phyloP scores from a whole-genome alignment of 2,113 vertebrate genomes.

The Chaenogobius annularis region DNA sequence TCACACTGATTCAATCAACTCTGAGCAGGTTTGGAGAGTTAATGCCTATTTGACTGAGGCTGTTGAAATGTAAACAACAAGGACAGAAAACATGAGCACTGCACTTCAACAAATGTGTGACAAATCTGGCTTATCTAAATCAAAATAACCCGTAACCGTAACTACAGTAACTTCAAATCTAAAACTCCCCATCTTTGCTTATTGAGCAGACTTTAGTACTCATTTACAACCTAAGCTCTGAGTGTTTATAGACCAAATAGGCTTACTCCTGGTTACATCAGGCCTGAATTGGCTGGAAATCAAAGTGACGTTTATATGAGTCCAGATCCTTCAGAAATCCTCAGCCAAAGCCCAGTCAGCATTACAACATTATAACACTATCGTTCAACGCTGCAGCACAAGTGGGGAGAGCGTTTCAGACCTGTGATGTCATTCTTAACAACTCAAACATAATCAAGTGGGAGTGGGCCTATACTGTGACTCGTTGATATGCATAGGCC shows the following conservation, averaged over 20 bases:
- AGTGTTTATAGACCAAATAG: conserved; percentile 25
- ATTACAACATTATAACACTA: conserved; percentile 22
- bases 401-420: too few species aligned
- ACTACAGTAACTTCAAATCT: not conserved
- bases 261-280: conserved; percentile 41
- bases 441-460: too few species aligned
- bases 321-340: conserved; percentile 14
- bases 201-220: not conserved
- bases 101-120: not conserved
- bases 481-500: too few species aligned
- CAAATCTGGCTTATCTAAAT: too few species aligned
- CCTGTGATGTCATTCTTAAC: too few species aligned
- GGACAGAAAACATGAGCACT: not conserved
- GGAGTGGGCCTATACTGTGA: too few species aligned
- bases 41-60: conserved; percentile 9
- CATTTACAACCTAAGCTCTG: conserved; percentile 1
- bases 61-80: not conserved
- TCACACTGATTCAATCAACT: conserved; percentile 28
- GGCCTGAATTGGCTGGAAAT: conserved; percentile 36
- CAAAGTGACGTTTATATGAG: conserved; percentile 26
- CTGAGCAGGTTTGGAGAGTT: conserved; percentile 6
- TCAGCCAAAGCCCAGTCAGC: conserved; percentile 42
- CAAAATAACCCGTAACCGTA: not conserved
- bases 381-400: too few species aligned
- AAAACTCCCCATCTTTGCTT: not conserved